These are phyloP conservation scores for Dermochelys coriacea DNA, from an alignment of 2,797 vertebrate species.

Conservation along the genomic window DNA sequence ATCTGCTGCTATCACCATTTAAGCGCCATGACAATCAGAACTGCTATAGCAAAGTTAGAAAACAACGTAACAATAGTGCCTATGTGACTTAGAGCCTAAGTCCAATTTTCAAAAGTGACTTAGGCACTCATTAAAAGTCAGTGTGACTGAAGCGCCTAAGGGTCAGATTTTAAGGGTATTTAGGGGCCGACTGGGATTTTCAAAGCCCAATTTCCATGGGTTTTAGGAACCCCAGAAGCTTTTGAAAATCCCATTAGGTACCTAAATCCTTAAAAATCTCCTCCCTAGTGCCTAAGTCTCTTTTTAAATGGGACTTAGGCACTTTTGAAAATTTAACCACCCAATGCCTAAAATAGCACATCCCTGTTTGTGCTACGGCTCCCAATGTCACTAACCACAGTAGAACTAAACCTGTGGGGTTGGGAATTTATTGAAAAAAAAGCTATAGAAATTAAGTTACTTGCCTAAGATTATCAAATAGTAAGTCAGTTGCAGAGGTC, in stretches of 20 bases:
- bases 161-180: not conserved
- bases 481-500: not conserved
- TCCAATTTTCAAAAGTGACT: not conserved
- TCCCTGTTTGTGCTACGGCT: not conserved
- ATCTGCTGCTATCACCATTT: not conserved
- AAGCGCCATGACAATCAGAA: not conserved
- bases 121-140: not conserved
- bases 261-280: not conserved
- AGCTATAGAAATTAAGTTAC: not conserved
- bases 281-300: not conserved
- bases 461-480: not conserved
- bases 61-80: not conserved
- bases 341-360: not conserved
- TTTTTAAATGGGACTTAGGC: not conserved
- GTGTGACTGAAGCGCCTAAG: not conserved
- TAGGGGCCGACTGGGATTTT: not conserved
- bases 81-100: not conserved
- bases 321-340: not conserved
- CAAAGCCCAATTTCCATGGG: not conserved
- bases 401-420: not conserved
- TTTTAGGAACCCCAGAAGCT: not conserved
- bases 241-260: not conserved
- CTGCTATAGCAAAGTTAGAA: not conserved
- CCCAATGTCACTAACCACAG: not conserved
- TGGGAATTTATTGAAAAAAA: not conserved